phyloP scores from a whole-genome alignment of 2,113 vertebrate genomes.

The Pardalotus punctatus region DNA sequence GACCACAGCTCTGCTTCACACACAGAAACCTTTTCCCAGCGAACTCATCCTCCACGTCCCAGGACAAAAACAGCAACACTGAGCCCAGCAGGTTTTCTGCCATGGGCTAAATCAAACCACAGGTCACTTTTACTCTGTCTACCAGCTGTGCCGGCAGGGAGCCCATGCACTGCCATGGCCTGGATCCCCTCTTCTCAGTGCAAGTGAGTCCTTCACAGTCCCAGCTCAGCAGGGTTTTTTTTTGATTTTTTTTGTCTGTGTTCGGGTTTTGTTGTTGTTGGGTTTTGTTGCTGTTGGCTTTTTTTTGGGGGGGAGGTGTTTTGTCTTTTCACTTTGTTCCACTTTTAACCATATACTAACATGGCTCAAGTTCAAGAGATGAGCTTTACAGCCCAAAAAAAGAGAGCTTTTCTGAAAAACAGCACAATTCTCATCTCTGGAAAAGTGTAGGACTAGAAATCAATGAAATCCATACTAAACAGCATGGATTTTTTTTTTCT shows the following conservation, averaged over 20 bases:
- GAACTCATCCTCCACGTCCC: background rate
- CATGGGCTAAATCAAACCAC: background rate
- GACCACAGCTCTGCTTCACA: background rate
- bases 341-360: background rate
- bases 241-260: background rate
- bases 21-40: background rate
- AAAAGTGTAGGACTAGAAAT: background rate
- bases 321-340: background rate
- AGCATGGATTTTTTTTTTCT: background rate
- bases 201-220: background rate
- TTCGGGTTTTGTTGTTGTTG: background rate
- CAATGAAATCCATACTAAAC: background rate
- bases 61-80: background rate
- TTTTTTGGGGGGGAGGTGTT: fast-evolving
- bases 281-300: background rate
- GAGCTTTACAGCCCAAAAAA: background rate
- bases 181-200: background rate
- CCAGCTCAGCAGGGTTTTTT: background rate
- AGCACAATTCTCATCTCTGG: background rate
- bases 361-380: background rate
- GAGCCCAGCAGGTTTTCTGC: background rate
- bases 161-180: background rate
- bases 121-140: background rate
- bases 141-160: background rate
- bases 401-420: background rate